A percentile compares a stretch with the other conserved stretches of the same genome.
Evolutionary conservation across 2,888 invertebrate species (phyloP).

Genomic region (Allolobophora icterica): DNA sequence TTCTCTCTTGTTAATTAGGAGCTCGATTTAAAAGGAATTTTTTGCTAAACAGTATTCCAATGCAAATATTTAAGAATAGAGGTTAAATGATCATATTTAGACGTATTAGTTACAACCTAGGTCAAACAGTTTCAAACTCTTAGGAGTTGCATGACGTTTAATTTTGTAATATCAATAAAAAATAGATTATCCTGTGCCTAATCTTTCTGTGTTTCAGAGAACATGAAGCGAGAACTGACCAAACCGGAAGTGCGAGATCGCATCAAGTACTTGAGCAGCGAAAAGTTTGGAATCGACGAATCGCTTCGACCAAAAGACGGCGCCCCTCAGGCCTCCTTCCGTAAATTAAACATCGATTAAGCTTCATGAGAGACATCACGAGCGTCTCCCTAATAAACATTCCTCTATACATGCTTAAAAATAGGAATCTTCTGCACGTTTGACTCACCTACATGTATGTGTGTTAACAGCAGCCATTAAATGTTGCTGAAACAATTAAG

Average conservation of each 20-base stretch:
- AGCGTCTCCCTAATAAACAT: too few species aligned
- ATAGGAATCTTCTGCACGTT: not conserved
- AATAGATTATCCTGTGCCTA: not conserved
- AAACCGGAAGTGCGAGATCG: conserved; percentile 39
- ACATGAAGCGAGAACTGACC: conserved; percentile 30
- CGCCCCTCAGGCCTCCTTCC: conserved; percentile 42
- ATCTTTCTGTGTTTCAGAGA: not conserved
- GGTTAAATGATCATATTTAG: too few species aligned
- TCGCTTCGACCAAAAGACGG: conserved; percentile 33
- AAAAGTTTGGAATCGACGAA: conserved; percentile 38
- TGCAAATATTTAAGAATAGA: too few species aligned
- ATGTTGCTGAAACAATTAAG: not conserved
- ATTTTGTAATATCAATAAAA: too few species aligned
- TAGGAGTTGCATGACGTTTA: too few species aligned
- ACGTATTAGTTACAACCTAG: too few species aligned
- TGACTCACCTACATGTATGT: not conserved
- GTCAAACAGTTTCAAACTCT: too few species aligned
- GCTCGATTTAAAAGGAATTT: too few species aligned
- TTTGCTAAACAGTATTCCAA: too few species aligned
- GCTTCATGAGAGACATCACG: not conserved
- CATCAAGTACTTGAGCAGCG: conserved; percentile 42
- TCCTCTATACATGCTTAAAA: not conserved
- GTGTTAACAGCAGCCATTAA: not conserved
- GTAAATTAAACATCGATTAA: conserved; percentile 47
- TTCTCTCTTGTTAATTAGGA: too few species aligned